Percentiles rank a stretch among this genome's conserved stretches.
These are phyloP conservation scores for Eueides isabella DNA, from an alignment of 1,140 invertebrate species.

Conservation along the genomic window DNA sequence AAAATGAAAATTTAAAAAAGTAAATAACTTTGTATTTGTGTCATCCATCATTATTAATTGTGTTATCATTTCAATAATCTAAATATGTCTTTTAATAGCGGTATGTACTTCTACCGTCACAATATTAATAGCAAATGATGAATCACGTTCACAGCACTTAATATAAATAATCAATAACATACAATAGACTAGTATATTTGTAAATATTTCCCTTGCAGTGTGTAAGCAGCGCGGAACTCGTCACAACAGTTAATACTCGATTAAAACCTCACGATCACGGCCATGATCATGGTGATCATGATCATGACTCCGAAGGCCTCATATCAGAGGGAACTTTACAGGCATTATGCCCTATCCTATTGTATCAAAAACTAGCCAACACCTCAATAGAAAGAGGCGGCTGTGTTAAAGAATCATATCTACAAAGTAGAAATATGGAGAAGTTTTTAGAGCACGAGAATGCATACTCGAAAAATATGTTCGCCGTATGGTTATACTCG, in stretches of 20 bases:
- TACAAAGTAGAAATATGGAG: conserved; percentile 40
- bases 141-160: neutral
- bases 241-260: conserved; percentile 72
- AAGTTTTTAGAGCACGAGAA: conserved; percentile 46
- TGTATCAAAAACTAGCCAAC: conserved; percentile 84
- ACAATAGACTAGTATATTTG: neutral
- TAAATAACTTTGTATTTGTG: too few species aligned
- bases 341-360: conserved; percentile 84
- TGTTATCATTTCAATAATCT: too few species aligned
- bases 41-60: too few species aligned
- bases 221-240: conserved; percentile 74
- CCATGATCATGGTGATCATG: conserved; percentile 52
- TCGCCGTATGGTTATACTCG: conserved; percentile 90
- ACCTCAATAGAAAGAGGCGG: conserved; percentile 80
- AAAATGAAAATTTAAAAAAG: too few species aligned
- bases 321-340: conserved; percentile 75
- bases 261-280: conserved; percentile 61
- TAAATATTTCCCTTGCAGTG: conserved; percentile 63
- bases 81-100: too few species aligned
- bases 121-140: neutral
- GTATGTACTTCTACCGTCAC: neutral
- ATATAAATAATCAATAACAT: neutral
- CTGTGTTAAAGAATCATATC: conserved; percentile 78
- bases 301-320: conserved; percentile 51
- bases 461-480: conserved; percentile 68